These are phyloP conservation scores for Silurus aristotelis DNA, from an alignment of 2,797 vertebrate species.

Conservation along the genomic window DNA sequence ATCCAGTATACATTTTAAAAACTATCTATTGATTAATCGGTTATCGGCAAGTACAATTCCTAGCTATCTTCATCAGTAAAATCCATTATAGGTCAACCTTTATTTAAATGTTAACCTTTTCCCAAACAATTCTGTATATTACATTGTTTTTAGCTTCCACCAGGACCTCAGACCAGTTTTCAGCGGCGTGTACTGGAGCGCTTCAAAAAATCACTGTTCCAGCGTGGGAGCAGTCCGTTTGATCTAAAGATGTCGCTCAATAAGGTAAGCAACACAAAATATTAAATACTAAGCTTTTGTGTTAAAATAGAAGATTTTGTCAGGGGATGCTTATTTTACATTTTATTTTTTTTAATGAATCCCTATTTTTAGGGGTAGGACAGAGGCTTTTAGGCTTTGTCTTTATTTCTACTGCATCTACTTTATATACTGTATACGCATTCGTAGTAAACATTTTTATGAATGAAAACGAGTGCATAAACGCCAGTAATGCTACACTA, in stretches of 20 bases:
- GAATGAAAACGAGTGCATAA: not conserved
- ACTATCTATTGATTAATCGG: too few relatives aligned
- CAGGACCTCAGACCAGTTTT: slow-evolving; percentile 75
- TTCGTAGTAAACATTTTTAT: not conserved
- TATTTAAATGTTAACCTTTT: not conserved
- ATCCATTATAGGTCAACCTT: too few relatives aligned
- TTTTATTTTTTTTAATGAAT: not conserved
- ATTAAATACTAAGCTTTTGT: not conserved
- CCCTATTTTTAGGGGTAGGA: not conserved
- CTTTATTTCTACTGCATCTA: not conserved
- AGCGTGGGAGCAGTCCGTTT: slow-evolving; percentile 78
- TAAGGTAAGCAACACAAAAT: slow-evolving; percentile 71
- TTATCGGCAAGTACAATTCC: too few relatives aligned
- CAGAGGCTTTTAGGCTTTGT: not conserved
- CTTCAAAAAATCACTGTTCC: slow-evolving; percentile 92
- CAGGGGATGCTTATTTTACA: not conserved
- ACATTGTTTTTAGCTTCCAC: slow-evolving; percentile 78
- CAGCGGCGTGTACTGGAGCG: slow-evolving; percentile 81
- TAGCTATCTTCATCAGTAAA: too few relatives aligned
- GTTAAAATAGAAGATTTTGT: not conserved
- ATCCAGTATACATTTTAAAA: too few relatives aligned
- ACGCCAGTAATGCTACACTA: too few relatives aligned
- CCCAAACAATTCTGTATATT: not conserved
- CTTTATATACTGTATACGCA: not conserved
- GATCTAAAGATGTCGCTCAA: slow-evolving; percentile 86